Conservation (phyloP, 1,140 invertebrate genomes). For the Musca domestica region DNA sequence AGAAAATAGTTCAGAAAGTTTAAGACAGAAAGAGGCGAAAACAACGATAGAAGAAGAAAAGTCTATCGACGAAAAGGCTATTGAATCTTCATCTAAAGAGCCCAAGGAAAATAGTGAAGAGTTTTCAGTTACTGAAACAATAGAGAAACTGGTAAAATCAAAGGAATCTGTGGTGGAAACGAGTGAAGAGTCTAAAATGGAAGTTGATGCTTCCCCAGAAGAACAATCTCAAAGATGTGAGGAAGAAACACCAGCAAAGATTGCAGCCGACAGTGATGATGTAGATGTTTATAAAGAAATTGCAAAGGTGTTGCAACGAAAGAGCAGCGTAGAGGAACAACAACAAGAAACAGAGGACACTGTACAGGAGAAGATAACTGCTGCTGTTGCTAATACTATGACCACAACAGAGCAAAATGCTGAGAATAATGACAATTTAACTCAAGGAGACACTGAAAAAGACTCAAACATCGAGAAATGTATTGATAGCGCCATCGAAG, state of each 20-base stretch:
- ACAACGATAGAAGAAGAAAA: not conserved
- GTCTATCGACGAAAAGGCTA: not conserved
- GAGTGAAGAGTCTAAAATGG: not conserved
- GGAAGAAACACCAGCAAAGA: not conserved
- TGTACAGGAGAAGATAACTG: not conserved
- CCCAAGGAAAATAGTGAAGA: not conserved
- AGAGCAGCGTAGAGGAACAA: not conserved
- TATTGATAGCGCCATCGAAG: constrained; percentile 3
- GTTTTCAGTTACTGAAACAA: too few species aligned
- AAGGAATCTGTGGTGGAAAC: not conserved
- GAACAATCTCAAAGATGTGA: not conserved
- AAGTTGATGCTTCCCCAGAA: not conserved
- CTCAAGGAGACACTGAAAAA: not conserved
- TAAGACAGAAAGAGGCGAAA: not conserved
- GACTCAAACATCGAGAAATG: not conserved
- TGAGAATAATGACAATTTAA: not conserved
- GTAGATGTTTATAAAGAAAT: not conserved
- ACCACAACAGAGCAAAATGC: not conserved
- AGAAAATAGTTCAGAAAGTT: too few species aligned
- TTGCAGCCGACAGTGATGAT: not conserved
- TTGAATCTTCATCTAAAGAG: not conserved
- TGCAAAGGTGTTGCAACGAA: not conserved
- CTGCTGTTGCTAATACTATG: constrained; percentile 1
- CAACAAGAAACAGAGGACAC: not conserved
- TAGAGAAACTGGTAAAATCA: not conserved